Conservation (phyloP, 2,113 vertebrate genomes). For the Balaenoptera acutorostrata region DNA sequence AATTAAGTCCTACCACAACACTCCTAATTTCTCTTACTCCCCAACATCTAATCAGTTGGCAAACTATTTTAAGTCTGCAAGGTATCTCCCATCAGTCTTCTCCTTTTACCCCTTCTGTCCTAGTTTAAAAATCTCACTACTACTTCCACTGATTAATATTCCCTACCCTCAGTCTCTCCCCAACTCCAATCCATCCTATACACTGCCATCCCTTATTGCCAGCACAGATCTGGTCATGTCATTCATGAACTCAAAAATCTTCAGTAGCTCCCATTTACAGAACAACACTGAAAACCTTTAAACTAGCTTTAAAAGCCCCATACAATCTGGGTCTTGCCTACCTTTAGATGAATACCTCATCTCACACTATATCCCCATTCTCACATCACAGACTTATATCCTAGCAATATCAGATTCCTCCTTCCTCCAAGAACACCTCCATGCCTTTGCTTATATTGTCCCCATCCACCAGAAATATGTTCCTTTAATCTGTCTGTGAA, state of each 20-base stretch:
- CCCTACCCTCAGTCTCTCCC: not conserved
- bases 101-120: not conserved
- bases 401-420: not conserved
- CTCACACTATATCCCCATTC: not conserved
- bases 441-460: not conserved
- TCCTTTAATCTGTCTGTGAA: constrained; percentile 30
- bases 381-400: not conserved
- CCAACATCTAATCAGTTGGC: not conserved
- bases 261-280: constrained; percentile 1
- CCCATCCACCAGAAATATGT: not conserved
- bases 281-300: not conserved
- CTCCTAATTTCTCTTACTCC: not conserved
- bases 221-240: not conserved
- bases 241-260: not conserved
- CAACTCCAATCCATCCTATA: not conserved
- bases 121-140: not conserved
- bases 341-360: not conserved
- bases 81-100: not conserved
- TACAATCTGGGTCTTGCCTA: not conserved
- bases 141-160: not conserved
- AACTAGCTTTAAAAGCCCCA: constrained; percentile 15
- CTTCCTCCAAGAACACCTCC: not conserved
- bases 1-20: not conserved
- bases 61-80: not conserved
- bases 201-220: not conserved